phyloP scores from a whole-genome alignment of 2,797 vertebrate species.

The Enteromius paludinosus region DNA sequence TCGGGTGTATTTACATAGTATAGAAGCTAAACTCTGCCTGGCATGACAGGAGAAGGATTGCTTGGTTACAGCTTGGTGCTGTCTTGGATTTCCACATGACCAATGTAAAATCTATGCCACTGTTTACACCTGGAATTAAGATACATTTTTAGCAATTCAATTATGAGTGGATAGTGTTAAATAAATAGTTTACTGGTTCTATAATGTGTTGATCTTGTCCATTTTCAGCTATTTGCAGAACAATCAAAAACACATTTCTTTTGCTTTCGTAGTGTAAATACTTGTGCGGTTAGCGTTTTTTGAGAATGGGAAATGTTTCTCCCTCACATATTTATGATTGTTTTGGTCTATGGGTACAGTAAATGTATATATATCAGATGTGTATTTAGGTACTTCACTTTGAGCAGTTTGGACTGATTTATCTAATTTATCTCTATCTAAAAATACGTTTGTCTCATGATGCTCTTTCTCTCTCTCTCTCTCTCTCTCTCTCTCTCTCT shows the following conservation, averaged over 20 bases:
- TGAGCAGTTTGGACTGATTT: no score
- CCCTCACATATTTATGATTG: not conserved
- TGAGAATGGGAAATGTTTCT: not conserved
- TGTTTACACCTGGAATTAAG: not conserved
- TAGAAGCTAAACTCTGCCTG: not conserved
- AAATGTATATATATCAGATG: no score
- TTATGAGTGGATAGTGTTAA: not conserved
- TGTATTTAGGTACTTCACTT: no score
- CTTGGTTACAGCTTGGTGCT: not conserved
- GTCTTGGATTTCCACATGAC: not conserved
- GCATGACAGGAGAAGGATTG: not conserved
- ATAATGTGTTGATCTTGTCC: not conserved
- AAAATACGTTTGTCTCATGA: no score
- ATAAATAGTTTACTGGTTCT: not conserved
- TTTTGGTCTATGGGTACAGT: constrained; percentile 18
- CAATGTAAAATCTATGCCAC: not conserved
- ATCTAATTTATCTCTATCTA: no score
- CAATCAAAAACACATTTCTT: not conserved
- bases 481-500: no score
- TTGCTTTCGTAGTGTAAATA: not conserved
- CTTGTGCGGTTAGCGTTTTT: no score
- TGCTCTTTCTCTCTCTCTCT: no score
- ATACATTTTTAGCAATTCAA: not conserved
- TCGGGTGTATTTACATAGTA: not conserved
- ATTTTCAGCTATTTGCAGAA: not conserved